These are phyloP conservation scores for Verasper variegatus DNA, from an alignment of 2,113 vertebrate genomes.

Conservation along the genomic window DNA sequence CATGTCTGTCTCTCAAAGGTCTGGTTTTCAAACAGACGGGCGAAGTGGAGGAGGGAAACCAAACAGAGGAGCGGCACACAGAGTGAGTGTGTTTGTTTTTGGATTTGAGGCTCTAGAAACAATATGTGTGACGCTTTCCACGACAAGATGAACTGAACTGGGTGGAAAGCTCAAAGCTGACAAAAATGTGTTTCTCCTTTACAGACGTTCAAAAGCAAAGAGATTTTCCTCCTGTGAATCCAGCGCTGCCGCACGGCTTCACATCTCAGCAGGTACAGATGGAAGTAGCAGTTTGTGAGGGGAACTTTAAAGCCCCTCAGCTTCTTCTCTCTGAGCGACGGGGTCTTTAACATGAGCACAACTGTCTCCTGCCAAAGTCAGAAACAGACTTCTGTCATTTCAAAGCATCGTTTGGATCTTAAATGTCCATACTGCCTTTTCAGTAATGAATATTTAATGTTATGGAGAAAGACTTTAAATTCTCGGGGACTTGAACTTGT, in stretches of 20 bases:
- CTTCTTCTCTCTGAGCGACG: neutral
- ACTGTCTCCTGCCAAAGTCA: too few species aligned
- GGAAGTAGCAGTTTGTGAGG: neutral
- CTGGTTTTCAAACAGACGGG: conserved; percentile 81
- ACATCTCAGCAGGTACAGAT: conserved; percentile 53
- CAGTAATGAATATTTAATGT: too few species aligned
- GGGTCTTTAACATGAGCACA: neutral
- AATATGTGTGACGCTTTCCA: neutral
- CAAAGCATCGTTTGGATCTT: too few species aligned
- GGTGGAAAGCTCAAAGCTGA: neutral
- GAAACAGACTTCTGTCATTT: too few species aligned
- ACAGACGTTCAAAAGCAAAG: conserved; percentile 32
- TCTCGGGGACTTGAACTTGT: too few species aligned
- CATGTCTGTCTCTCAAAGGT: conserved; percentile 61
- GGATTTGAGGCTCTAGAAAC: too few species aligned
- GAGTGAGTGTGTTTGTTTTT: conserved; percentile 47
- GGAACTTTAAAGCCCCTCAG: neutral
- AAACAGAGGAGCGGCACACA: conserved; percentile 38
- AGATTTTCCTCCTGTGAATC: conserved; percentile 7
- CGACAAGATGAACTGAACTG: neutral
- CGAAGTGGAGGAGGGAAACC: conserved; percentile 74
- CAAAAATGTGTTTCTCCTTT: neutral
- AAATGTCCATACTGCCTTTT: too few species aligned
- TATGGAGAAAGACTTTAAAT: too few species aligned
- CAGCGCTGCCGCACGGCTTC: neutral